These are phyloP conservation scores for Merluccius polli DNA, from an alignment of 2,797 vertebrate genomes.

Conservation along the genomic window DNA sequence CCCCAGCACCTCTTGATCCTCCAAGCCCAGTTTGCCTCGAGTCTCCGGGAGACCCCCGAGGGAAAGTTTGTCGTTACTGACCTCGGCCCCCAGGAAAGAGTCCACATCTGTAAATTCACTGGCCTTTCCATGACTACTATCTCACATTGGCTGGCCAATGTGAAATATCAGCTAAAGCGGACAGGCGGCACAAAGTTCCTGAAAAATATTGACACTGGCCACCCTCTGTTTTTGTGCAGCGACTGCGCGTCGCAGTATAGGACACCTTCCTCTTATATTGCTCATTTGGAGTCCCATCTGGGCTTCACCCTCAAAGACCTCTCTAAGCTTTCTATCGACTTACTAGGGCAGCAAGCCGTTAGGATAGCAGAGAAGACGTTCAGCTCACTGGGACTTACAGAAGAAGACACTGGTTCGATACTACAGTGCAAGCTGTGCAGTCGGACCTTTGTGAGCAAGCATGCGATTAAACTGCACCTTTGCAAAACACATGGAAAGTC, in stretches of 20 bases:
- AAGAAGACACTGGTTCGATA: conserved; percentile 88
- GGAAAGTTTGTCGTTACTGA: conserved; percentile 94
- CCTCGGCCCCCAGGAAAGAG: conserved; percentile 94
- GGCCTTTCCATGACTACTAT: conserved; percentile 99
- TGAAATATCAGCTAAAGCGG: conserved; percentile 98
- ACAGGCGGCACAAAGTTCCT: conserved; percentile 99
- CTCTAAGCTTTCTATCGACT: conserved; percentile 90
- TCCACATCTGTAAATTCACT: conserved; percentile 99
- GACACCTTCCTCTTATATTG: conserved; percentile 94
- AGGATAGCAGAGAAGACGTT: conserved; percentile 85
- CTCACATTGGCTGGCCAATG: conserved; percentile 99
- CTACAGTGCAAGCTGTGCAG: conserved; percentile 98
- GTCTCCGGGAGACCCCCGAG: conserved; percentile 89
- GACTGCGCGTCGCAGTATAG: conserved; percentile 99
- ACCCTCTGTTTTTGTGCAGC: conserved; percentile 97
- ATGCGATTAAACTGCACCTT: conserved; percentile 99
- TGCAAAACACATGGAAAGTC: conserved; percentile 99
- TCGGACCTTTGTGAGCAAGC: conserved; percentile 98
- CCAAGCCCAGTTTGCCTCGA: conserved; percentile 95
- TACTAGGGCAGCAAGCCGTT: conserved; percentile 88
- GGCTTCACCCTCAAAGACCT: conserved; percentile 98
- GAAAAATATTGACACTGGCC: conserved; percentile 96
- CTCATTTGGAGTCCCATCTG: conserved; percentile 95
- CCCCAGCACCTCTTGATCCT: conserved; percentile 97
- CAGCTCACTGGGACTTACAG: conserved; percentile 79